A percentile compares a stretch with the other conserved stretches of the same genome.
Evolutionary conservation across 2,888 invertebrate species (phyloP).

Genomic region (Drosophila robusta): DNA sequence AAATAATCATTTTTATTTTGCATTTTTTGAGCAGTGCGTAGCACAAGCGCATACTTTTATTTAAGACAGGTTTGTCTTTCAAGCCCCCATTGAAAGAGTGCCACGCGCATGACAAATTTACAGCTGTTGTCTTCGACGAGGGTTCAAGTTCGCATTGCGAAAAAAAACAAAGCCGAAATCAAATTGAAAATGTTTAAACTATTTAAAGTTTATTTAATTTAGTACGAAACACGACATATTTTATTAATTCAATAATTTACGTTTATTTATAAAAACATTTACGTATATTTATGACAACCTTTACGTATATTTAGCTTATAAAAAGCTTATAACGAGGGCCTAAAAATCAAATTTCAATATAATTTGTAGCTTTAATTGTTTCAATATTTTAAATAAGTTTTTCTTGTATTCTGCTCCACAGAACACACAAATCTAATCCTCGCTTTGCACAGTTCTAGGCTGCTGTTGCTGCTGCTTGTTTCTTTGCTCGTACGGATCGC

Average conservation of each 20-base stretch:
- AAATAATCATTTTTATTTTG: not conserved
- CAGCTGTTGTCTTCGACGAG: slow-evolving; percentile 22
- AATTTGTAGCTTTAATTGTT: not conserved
- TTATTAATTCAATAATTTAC: not conserved
- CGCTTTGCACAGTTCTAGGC: not conserved
- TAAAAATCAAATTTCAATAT: too few relatives aligned
- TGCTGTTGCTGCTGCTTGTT: slow-evolving; percentile 33
- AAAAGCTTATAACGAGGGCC: not conserved
- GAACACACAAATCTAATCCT: slow-evolving; percentile 15
- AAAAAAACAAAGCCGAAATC: not conserved
- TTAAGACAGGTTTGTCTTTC: slow-evolving; percentile 16
- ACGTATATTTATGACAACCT: not conserved
- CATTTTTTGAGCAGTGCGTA: not conserved
- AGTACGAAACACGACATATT: too few relatives aligned
- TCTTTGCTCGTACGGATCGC: slow-evolving; percentile 55
- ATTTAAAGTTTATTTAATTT: not conserved
- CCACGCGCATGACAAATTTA: slow-evolving; percentile 15
- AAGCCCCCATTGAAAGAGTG: slow-evolving; percentile 17
- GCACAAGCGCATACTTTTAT: not conserved
- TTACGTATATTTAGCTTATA: not conserved
- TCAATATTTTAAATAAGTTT: not conserved
- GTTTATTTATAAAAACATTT: slow-evolving; percentile 1
- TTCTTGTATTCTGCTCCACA: too few relatives aligned
- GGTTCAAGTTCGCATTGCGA: slow-evolving; percentile 5
- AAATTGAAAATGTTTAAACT: slow-evolving; percentile 2